Conservation (phyloP, 1,140 invertebrate genomes). For the Anastrepha obliqua region DNA sequence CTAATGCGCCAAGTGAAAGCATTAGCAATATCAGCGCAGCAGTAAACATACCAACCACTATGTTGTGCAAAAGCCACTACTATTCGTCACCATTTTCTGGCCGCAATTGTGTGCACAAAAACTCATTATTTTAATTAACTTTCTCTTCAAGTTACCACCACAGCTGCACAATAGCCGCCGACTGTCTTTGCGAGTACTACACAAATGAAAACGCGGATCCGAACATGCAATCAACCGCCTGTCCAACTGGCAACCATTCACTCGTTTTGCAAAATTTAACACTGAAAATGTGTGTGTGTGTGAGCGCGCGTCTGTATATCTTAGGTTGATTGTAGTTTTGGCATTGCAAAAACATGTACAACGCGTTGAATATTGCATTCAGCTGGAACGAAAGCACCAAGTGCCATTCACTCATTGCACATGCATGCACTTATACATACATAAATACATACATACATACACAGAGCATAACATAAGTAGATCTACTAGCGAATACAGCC, state of each 20-base stretch:
- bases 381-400: background rate
- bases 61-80: background rate
- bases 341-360: background rate
- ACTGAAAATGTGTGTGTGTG: no score
- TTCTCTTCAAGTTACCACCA: conserved; percentile 65
- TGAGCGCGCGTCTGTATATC: background rate
- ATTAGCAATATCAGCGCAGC: background rate
- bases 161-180: background rate
- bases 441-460: background rate
- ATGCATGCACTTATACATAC: background rate
- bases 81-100: conserved; percentile 19
- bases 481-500: background rate
- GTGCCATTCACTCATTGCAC: background rate
- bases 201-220: background rate
- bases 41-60: background rate
- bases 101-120: conserved; percentile 60
- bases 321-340: background rate
- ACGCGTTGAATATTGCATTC: conserved; percentile 1
- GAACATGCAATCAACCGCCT: background rate
- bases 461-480: background rate
- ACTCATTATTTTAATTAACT: conserved; percentile 75
- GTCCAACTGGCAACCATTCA: conserved; percentile 6
- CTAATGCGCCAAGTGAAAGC: conserved; percentile 10
- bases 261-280: background rate
- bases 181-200: background rate